Evolutionary conservation across 2,888 invertebrate species (phyloP).

Genomic region (Erynnis tages): DNA sequence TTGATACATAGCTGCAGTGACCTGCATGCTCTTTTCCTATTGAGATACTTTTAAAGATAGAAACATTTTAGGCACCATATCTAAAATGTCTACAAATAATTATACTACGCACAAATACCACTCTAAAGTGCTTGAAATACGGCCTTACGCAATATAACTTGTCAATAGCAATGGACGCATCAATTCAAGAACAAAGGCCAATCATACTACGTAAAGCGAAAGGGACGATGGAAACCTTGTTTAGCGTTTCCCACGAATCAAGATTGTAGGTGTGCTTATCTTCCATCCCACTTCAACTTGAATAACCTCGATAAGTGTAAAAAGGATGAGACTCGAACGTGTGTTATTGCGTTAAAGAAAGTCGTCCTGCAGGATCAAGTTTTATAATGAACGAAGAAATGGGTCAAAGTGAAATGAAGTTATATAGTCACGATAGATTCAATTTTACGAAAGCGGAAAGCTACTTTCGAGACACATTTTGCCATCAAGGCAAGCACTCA

Average conservation of each 20-base stretch:
- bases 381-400: conserved; percentile 47
- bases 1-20: too few relatives aligned
- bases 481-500: conserved; percentile 10
- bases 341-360: conserved; percentile 43
- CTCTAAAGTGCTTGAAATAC: too few relatives aligned
- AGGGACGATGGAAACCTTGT: conserved; percentile 66
- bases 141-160: conserved; percentile 28
- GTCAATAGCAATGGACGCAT: conserved; percentile 39
- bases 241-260: conserved; percentile 68
- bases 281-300: conserved; percentile 42
- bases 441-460: conserved; percentile 19
- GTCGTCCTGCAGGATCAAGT: conserved; percentile 53
- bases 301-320: conserved; percentile 27
- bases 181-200: conserved; percentile 56
- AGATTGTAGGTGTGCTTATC: conserved; percentile 42
- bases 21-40: too few relatives aligned
- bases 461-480: conserved; percentile 8
- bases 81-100: too few relatives aligned
- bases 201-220: conserved; percentile 57
- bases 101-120: too few relatives aligned
- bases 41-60: too few relatives aligned
- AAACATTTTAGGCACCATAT: too few relatives aligned
- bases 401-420: conserved; percentile 45
- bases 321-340: conserved; percentile 39
- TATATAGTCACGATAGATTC: conserved; percentile 15